These are phyloP conservation scores for Xestia xanthographa DNA, from an alignment of 2,888 invertebrate genomes.

Conservation along the genomic window DNA sequence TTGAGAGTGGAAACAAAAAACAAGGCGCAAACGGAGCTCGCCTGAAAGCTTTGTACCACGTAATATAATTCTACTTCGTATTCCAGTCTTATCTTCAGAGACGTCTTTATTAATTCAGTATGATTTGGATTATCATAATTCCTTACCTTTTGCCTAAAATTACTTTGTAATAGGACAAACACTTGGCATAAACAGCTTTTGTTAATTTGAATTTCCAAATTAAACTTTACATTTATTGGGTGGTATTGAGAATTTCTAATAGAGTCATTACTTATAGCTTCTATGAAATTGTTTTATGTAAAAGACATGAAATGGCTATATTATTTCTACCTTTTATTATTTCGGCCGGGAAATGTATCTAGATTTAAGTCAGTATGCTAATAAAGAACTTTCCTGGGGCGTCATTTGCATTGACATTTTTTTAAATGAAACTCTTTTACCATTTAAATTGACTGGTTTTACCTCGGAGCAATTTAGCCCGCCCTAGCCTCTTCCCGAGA, in stretches of 20 bases:
- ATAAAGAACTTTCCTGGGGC: slow-evolving; percentile 65
- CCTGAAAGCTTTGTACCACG: slow-evolving; percentile 60
- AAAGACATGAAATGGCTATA: slow-evolving; percentile 17
- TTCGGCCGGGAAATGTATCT: slow-evolving; percentile 45
- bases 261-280: slow-evolving; percentile 21
- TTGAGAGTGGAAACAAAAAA: slow-evolving; percentile 59
- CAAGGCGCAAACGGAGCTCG: slow-evolving; percentile 38
- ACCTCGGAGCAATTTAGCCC: slow-evolving; percentile 84
- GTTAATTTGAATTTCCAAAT: slow-evolving; percentile 66
- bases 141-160: slow-evolving; percentile 71
- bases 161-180: slow-evolving; percentile 71
- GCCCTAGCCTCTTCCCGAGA: slow-evolving; percentile 75
- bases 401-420: slow-evolving; percentile 82
- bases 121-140: slow-evolving; percentile 74
- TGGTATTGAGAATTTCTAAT: slow-evolving; percentile 47
- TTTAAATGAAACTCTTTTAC: slow-evolving; percentile 84
- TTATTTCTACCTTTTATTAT: slow-evolving; percentile 40
- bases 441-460: slow-evolving; percentile 87
- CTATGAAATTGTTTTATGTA: slow-evolving; percentile 22
- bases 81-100: slow-evolving; percentile 58
- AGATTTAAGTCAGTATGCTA: slow-evolving; percentile 63
- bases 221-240: slow-evolving; percentile 55
- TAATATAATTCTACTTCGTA: slow-evolving; percentile 64
- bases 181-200: slow-evolving; percentile 69
- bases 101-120: slow-evolving; percentile 73